Base-by-base conservation (phyloP, 2,797 vertebrate species). In the Alauda arvensis region DNA sequence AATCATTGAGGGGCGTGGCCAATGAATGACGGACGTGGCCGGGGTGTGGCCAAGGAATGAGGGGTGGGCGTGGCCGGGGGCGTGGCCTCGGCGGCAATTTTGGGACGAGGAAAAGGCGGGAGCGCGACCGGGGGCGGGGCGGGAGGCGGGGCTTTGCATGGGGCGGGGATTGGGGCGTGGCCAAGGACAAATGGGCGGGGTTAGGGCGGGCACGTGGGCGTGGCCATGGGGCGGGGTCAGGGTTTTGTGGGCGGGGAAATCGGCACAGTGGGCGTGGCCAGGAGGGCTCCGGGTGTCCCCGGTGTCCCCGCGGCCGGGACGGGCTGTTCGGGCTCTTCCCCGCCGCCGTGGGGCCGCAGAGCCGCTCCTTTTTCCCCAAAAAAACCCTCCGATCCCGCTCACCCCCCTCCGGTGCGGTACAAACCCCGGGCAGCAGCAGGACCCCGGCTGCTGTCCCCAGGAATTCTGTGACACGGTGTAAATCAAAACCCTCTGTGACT, bases 81-180 rank as follows among this genome's bases (percentile, higher is more conserved):
- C 62, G 45, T 16, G 65, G 65, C 46, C 20, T 66, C 34, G 33
- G 2, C 9, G 34, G 5, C 19, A 5, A 10, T 24, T 39, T 51
- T 31, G 6, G 34, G 26, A 21, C 12, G 18, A n/a, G n/a, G 14
- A 34, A 14, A 17, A 7, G 29, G 42, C 6, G 9, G 37, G 57
- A 29, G 37, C 6, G 3, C 1, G 2, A 11, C 4, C 20, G 11
- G 3, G 39, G 49, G 67, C 8, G 51, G 20, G 13, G 51, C 8
- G 15, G 9, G 31, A 6, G 31, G 45, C 26, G 48, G 31, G 24
- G 39, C 11, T 23, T 45, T 9, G 28, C 21, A 10, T 8, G 20
- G 43, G 42, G 13, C 5, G 21, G 42, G 12, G 17, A 10, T 40
- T n/a, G 2, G 20, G 57, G 56, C 18, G 29, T 9, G 56, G 29